Percentiles rank a stretch among this genome's conserved stretches.
phyloP scores from a whole-genome alignment of 2,113 vertebrate species.

The Phocoena sinus region DNA sequence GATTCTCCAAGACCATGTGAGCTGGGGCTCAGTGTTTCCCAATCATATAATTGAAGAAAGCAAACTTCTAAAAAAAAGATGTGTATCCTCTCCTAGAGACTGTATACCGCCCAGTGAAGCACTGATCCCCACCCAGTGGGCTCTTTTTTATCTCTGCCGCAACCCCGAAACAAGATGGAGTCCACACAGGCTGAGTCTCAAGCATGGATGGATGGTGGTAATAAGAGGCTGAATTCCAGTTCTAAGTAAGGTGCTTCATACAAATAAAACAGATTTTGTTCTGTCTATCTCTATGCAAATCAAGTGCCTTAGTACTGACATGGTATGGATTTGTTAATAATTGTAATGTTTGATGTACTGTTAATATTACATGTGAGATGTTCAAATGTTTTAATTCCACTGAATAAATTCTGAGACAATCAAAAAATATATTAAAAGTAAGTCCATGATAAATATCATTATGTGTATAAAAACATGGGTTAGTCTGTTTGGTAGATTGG shows the following conservation, averaged over 20 bases:
- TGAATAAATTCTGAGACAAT: background rate
- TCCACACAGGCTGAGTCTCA: background rate
- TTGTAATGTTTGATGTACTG: background rate
- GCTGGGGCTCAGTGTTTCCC: conserved; percentile 10
- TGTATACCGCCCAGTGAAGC: background rate
- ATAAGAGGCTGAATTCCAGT: background rate
- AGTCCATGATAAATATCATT: background rate
- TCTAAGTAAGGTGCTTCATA: background rate
- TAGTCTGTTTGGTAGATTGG: background rate
- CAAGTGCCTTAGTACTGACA: background rate
- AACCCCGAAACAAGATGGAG: too few species aligned
- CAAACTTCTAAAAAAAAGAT: background rate
- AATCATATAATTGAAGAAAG: background rate
- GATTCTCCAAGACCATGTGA: conserved; percentile 8
- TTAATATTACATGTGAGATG: background rate
- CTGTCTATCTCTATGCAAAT: background rate
- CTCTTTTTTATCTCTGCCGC: background rate
- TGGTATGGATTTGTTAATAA: background rate
- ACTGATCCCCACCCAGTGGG: accelerated
- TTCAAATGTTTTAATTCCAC: background rate
- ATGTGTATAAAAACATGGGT: background rate
- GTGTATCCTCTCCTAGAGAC: background rate
- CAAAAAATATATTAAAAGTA: background rate
- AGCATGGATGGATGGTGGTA: background rate
- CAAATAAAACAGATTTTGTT: background rate